Base-by-base conservation (phyloP, 2,797 vertebrate species). In the Gallinago stenura region DNA sequence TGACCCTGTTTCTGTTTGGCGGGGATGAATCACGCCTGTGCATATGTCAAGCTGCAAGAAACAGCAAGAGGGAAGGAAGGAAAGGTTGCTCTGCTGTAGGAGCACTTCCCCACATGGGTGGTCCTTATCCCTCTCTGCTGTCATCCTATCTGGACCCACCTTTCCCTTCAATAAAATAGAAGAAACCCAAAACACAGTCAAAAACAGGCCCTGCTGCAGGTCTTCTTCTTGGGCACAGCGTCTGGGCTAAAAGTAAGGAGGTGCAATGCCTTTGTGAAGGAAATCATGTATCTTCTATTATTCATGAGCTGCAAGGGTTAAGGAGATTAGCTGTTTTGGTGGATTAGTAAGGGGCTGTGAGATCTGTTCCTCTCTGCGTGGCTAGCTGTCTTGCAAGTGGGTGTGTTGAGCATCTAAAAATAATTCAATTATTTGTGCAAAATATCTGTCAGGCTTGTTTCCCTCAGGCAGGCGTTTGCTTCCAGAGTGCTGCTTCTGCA, bases 341-440 rank as follows among this genome's bases (percentile, higher is more conserved):
- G 83, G 80, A 93, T 95, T 95, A 95, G 85, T 64, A 70, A 73
- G 68, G 39, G 61, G 37, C 87, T 92, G 31, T 0, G 15, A 76
- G 83, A 89, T 92, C 77, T 70, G 66, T 73, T 87, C 1, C 0
- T 76, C 77, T 90, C 80, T 86, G 8, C 10, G 15, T 89, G 81
- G 75, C 48, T 96, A 92, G 89, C 87, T 90, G 91, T 91, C 91
- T 95, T 90, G 73, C 2, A 35, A 95, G 70, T 90, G 72, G 85
- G 94, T 95, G 77, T 83, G 88, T 88, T 90, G 87, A 95, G 66
- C 83, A 84, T 93, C 94, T 96, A 94, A 96, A 96, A 95, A 97
- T 96, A 96, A 93, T 94, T 83, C 79, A 92, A 71, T 93, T 91
- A 91, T 95, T 94, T 93, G 90, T 64, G 81, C 91, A 95, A 96